These are phyloP conservation scores for Anthrax anthrax DNA, from an alignment of 2,888 invertebrate species.

Conservation along the genomic window DNA sequence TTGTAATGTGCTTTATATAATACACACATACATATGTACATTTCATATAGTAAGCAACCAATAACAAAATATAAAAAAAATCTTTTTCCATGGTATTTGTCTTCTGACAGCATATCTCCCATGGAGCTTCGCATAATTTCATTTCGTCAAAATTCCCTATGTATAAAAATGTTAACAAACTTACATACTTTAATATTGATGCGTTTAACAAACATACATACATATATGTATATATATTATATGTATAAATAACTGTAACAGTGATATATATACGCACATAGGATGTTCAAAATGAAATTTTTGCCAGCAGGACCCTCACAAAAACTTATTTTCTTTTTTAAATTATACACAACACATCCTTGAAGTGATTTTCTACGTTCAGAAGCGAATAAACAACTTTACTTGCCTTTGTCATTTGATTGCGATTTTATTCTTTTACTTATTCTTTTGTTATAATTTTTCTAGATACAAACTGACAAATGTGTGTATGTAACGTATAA, in stretches of 20 bases:
- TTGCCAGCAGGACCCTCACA: conserved; percentile 6
- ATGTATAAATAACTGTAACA: neutral
- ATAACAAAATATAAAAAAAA: neutral
- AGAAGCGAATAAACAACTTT: neutral
- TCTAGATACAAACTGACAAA: no score
- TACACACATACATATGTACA: conserved; percentile 2
- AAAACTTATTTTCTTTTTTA: conserved; percentile 3
- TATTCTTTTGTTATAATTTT: neutral
- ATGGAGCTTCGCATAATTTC: conserved; percentile 7
- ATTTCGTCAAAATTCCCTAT: neutral
- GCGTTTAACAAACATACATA: no score
- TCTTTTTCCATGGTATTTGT: neutral
- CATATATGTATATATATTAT: neutral
- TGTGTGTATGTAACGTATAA: no score
- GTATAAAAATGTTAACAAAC: neutral
- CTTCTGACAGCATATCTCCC: conserved; percentile 3
- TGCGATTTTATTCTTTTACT: conserved; percentile 2
- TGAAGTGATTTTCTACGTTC: conserved; percentile 7
- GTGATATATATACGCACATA: neutral
- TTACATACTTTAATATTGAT: no score
- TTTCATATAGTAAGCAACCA: conserved; percentile 1
- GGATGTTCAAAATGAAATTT: conserved; percentile 7
- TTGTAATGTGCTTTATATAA: no score
- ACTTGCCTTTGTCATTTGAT: conserved; percentile 6
- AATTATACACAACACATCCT: neutral